Conservation (phyloP, 1,140 invertebrate genomes). For the Papilio glaucus region DNA sequence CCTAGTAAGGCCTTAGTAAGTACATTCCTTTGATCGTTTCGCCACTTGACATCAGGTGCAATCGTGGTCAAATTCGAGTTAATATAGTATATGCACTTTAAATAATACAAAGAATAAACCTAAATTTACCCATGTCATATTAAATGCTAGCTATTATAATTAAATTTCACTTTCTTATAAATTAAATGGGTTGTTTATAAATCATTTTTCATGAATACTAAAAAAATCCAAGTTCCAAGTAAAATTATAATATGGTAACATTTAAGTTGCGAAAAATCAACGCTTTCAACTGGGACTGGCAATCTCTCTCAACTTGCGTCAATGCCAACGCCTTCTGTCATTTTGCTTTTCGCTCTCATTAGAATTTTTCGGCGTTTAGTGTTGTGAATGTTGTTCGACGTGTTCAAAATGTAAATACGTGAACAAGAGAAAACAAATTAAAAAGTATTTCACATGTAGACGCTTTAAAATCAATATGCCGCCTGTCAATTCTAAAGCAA, state of each 20-base stretch:
- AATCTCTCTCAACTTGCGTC: slow-evolving; percentile 35
- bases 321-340: slow-evolving; percentile 42
- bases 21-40: no score
- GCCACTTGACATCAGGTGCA: no score
- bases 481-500: slow-evolving; percentile 74
- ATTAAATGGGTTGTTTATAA: no score
- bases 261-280: slow-evolving; percentile 3
- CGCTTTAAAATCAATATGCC: slow-evolving; percentile 60
- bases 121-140: no score
- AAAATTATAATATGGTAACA: background rate
- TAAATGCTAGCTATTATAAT: no score
- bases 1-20: no score
- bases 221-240: no score
- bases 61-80: no score
- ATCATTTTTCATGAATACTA: no score
- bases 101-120: no score
- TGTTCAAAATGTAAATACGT: slow-evolving; percentile 53
- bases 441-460: slow-evolving; percentile 26
- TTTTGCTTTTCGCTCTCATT: slow-evolving; percentile 46
- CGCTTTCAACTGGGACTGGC: background rate
- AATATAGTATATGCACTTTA: no score
- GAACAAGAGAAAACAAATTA: slow-evolving; percentile 30
- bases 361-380: slow-evolving; percentile 57
- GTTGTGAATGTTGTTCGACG: slow-evolving; percentile 49
- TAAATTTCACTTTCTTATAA: no score